Percentiles rank a stretch among this genome's conserved stretches.
Conservation (phyloP, 2,888 invertebrate genomes). For the Luperina nickerlii region DNA sequence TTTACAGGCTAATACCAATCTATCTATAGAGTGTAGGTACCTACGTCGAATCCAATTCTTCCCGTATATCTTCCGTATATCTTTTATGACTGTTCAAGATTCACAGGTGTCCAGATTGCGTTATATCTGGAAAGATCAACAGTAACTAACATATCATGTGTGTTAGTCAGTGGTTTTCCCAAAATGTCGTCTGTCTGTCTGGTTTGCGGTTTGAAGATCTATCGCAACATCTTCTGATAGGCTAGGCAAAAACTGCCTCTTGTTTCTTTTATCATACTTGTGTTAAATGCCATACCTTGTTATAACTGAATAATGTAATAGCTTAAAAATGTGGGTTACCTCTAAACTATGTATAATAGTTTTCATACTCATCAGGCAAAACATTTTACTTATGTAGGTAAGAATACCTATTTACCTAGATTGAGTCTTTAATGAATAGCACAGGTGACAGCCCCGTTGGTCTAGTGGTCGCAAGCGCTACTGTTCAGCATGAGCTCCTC, state of each 20-base stretch:
- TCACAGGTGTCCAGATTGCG: background rate
- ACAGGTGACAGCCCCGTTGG: background rate
- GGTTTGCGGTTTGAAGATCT: constrained; percentile 49
- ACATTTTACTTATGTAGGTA: background rate
- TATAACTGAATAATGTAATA: constrained; percentile 4
- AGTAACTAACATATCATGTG: background rate
- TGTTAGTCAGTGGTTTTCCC: constrained; percentile 29
- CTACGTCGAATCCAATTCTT: background rate
- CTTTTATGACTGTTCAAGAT: background rate
- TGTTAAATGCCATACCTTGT: constrained; percentile 28
- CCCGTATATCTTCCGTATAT: too few species aligned
- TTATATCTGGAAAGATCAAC: background rate
- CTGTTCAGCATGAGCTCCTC: background rate
- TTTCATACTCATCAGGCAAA: background rate
- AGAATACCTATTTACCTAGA: background rate
- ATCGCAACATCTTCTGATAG: constrained; percentile 40
- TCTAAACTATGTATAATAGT: too few species aligned
- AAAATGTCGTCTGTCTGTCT: constrained; percentile 35
- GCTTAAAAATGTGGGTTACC: constrained; percentile 3
- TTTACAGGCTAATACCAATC: background rate
- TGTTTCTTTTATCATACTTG: constrained; percentile 9
- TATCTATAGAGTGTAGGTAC: background rate
- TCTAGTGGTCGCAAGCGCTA: background rate
- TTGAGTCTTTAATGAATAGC: background rate
- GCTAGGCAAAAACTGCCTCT: constrained; percentile 23